Evolutionary conservation across 1,140 invertebrate species (phyloP).

Genomic region (Brachionus rubens): DNA sequence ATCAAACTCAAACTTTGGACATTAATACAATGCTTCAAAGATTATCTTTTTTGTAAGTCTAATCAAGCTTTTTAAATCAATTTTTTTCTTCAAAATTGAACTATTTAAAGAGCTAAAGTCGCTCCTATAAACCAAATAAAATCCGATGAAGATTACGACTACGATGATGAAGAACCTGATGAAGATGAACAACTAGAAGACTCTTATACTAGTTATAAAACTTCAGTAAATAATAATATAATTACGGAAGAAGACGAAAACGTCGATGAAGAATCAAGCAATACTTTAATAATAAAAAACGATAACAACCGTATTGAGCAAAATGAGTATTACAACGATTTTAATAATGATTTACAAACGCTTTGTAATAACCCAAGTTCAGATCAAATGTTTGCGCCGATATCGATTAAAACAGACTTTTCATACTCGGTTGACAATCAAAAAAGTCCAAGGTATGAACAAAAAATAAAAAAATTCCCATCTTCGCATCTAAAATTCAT

Average conservation of each 20-base stretch:
- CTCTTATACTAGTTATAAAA: background rate
- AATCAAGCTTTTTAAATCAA: too few relatives aligned
- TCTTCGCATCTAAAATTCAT: background rate
- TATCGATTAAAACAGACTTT: constrained; percentile 36
- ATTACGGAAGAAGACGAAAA: background rate
- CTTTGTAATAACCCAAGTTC: background rate
- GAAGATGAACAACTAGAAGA: background rate
- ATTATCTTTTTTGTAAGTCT: constrained; percentile 3
- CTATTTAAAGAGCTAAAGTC: background rate
- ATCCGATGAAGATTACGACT: background rate
- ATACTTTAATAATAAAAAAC: background rate
- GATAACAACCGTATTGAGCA: background rate
- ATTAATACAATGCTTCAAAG: constrained; percentile 15
- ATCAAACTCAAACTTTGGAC: constrained; percentile 16
- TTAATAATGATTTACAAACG: background rate
- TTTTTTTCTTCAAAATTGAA: background rate
- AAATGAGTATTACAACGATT: background rate
- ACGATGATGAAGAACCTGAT: background rate
- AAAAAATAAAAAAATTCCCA: too few relatives aligned
- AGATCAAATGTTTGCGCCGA: background rate
- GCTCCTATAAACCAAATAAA: background rate
- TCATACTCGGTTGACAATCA: constrained; percentile 1
- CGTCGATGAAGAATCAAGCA: background rate
- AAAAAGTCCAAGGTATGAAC: constrained; percentile 30
- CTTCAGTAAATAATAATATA: background rate